Base-by-base conservation (phyloP, 2,113 vertebrate species). In the Dromaius novaehollandiae region DNA sequence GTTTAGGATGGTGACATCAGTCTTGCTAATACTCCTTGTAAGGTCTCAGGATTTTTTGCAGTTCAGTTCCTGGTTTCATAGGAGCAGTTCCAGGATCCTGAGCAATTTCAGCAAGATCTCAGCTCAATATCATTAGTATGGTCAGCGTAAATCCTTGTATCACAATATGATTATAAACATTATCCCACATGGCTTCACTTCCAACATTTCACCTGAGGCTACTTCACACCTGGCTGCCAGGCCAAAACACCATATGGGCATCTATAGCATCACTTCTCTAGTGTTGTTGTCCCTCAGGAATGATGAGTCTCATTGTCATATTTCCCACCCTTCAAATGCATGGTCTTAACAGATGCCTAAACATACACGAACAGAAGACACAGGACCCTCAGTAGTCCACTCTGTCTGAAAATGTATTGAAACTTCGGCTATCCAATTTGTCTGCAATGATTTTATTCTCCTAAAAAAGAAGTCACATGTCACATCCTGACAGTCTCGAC, bases 361-460 rank as follows among this genome's bases (percentile, higher is more conserved):
- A 19, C 51, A 30, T 53, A 80, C 58, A 63, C 38, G 88, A 86
- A 30, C 13, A 65, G 69, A 78, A 82, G 46, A 69, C 42, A 18
- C 13, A 56, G 32, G n/a, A 24, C 13, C 30, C 8, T 70, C 56
- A 66, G 32, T 32, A 0, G 0, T 91, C 56, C n/a, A 34, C 70
- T 91, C 56, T 85, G 78, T 38, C 70, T 82, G 84, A 51, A 75
- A 76, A 82, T 9, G 7, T 28, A 13, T 56, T 3, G 1, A 82
- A 94, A 85, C n/a, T 93, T 63, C 75, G 25, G 69, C 26, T 50
- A 15, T 44, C 13, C 73, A 16, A 12, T 51, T 82, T 2, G 0
- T 36, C 82, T 74, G 25, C 38, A 83, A 32, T 0, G 0, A 48
- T 70, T 90, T 74, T 2, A 0, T 42, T 73, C 40, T 65, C 32